Conservation (phyloP, 2,888 invertebrate species). For the Acanthococcus lagerstroemiae region DNA sequence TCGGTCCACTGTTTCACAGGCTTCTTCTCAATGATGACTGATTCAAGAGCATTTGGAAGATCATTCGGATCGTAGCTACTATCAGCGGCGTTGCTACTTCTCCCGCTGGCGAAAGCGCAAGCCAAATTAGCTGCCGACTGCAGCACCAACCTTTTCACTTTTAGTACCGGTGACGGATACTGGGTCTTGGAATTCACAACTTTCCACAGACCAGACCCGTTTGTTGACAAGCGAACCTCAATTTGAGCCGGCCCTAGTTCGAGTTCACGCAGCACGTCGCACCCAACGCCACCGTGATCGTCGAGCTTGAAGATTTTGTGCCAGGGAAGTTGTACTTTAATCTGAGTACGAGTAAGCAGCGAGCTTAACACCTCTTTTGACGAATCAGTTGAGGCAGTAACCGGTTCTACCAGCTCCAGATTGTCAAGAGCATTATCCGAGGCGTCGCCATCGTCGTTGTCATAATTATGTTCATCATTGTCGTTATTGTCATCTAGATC, state of each 20-base stretch:
- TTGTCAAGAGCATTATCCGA: too few species aligned
- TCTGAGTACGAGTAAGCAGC: neutral
- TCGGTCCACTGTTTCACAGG: neutral
- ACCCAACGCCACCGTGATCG: neutral
- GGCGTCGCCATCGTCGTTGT: too few species aligned
- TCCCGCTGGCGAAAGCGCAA: neutral
- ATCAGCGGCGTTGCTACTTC: neutral
- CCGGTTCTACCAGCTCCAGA: neutral
- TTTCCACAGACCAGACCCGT: conserved; percentile 18
- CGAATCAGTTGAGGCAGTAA: neutral
- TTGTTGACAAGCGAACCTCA: conserved; percentile 30
- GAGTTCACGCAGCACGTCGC: conserved; percentile 9
- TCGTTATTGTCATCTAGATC: neutral
- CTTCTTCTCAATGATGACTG: neutral
- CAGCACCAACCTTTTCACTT: conserved; percentile 30
- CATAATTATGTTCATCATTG: neutral
- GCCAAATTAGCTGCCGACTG: conserved; percentile 7
- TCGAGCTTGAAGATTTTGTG: conserved; percentile 32
- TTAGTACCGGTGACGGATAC: conserved; percentile 25
- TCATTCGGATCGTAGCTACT: neutral
- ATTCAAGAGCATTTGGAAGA: neutral
- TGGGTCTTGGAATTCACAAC: neutral
- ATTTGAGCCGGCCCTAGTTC: conserved; percentile 34
- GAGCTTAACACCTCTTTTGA: neutral
- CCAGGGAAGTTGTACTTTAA: conserved; percentile 34